Evolutionary conservation across 30 jellyfish, hydroid and myxozoan species (phyloP), one percentile per base, ranked within the genome.

Genomic region (Aurelia sp.): DNA sequence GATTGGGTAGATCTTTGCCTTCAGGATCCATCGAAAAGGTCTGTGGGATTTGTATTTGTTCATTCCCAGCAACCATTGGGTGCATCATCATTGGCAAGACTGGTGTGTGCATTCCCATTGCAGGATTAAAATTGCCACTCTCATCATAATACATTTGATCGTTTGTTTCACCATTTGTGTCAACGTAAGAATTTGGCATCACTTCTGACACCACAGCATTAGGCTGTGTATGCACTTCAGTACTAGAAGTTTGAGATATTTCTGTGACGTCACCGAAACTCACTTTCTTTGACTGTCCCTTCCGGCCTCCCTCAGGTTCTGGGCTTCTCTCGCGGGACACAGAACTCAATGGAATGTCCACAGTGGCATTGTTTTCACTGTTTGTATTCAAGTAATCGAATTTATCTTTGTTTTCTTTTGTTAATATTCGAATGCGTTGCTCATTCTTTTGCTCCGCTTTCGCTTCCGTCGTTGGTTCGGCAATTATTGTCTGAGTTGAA

Each of bases 201-300:
- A 11, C 27, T n/a, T 78, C 89, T 8, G 89, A 11, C 7, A 69
- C 33, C n/a, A 58, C 22, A 13, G 89, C 5, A 35, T 41, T 73
- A 35, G 33, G 30, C 7, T 53, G 31, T 16, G 52, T 31, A 21
- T 61, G 13, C 23, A 35, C 76, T 35, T 9, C 61, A 19, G 16
- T 22, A 17, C 67, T 19, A 20, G 89, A 3, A 7, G 23, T 30
- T 22, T 78, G 89, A 16, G 71, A 62, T 61, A 78, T 78, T 51
- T 78, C 89, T 37, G 71, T 78, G 37, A 84, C 93, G 19, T 84
- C 71, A 11, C 93, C 93, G 77, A 84, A 84, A 22, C 93, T 84
- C 37, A 84, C 93, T 62, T 84, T 84, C 48, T 84, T 84, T 4
- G 76, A 63, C 74, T 60, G 81, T 22, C 81, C 55, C 8, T 44